Conservation (phyloP, 1,140 invertebrate species). For the Ceratosolen solmsi region DNA sequence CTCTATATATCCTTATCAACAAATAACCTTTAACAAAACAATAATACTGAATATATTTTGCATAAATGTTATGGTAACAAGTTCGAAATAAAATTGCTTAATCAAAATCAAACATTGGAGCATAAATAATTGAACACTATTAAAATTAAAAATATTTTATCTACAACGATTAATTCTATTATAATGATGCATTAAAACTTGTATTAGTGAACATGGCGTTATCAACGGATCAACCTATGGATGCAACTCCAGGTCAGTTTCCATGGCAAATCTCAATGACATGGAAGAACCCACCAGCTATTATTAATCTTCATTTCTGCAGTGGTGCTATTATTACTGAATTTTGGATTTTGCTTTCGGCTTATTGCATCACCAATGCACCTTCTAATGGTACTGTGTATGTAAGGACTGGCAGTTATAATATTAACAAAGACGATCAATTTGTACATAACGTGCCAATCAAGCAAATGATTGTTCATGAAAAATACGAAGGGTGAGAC, state of each 20-base stretch:
- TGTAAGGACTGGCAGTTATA: slow-evolving; percentile 24
- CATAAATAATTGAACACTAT: too few species aligned
- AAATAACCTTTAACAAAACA: too few species aligned
- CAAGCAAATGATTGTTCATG: slow-evolving; percentile 68
- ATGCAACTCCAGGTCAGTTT: slow-evolving; percentile 61
- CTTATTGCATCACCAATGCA: slow-evolving; percentile 67
- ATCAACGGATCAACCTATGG: slow-evolving; percentile 60
- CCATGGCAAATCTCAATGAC: slow-evolving; percentile 68
- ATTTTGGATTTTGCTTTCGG: slow-evolving; percentile 72
- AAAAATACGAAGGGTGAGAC: slow-evolving; percentile 71
- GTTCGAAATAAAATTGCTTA: too few species aligned
- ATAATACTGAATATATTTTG: too few species aligned
- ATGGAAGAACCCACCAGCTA: slow-evolving; percentile 18
- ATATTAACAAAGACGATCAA: slow-evolving; percentile 54
- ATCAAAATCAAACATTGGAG: too few species aligned
- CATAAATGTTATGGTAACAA: too few species aligned
- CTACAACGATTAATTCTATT: too few species aligned
- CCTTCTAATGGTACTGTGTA: neutral
- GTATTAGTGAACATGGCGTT: too few species aligned
- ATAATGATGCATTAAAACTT: too few species aligned
- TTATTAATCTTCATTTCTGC: slow-evolving; percentile 11
- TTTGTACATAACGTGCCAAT: slow-evolving; percentile 70
- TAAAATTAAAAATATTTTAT: too few species aligned
- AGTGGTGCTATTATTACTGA: slow-evolving; percentile 65
- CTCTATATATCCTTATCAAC: too few species aligned